Conservation (phyloP, 2,797 vertebrate species). For the Austrolebias charrua region DNA sequence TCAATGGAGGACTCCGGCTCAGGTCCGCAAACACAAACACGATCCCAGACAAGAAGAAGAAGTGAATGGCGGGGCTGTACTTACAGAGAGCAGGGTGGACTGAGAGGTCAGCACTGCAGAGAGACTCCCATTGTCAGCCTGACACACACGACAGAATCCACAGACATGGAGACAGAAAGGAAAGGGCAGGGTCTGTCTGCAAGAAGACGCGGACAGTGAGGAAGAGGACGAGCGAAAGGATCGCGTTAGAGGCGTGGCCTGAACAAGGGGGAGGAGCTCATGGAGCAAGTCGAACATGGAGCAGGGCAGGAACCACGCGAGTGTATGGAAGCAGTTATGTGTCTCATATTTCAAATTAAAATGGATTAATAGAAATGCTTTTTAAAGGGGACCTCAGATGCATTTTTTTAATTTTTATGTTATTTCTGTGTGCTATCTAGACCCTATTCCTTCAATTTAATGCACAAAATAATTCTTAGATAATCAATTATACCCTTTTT, state of each 20-base stretch:
- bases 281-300: slow-evolving; percentile 45
- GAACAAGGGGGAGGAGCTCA: slow-evolving; percentile 55
- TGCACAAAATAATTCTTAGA: too few species aligned
- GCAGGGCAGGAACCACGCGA: too few species aligned
- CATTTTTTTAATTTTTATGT: too few species aligned
- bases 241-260: slow-evolving; percentile 44
- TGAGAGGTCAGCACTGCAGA: slow-evolving; percentile 66
- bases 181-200: slow-evolving; percentile 77
- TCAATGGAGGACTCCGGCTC: slow-evolving; percentile 35
- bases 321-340: too few species aligned
- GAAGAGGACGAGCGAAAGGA: slow-evolving; percentile 62
- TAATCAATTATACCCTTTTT: too few species aligned
- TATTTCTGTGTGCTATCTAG: too few species aligned
- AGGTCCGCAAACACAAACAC: slow-evolving; percentile 34
- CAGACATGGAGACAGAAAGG: slow-evolving; percentile 58
- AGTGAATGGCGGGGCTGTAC: slow-evolving; percentile 54
- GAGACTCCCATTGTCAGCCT: slow-evolving; percentile 67
- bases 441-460: too few species aligned
- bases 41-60: slow-evolving; percentile 9
- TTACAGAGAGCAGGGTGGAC: slow-evolving; percentile 69
- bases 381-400: too few species aligned
- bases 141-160: slow-evolving; percentile 45
- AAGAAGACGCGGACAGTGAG: slow-evolving; percentile 60
- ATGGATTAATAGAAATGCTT: too few species aligned
- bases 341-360: too few species aligned